These are phyloP conservation scores for Molossus molossus DNA, from an alignment of 2,797 vertebrate species.

Conservation along the genomic window DNA sequence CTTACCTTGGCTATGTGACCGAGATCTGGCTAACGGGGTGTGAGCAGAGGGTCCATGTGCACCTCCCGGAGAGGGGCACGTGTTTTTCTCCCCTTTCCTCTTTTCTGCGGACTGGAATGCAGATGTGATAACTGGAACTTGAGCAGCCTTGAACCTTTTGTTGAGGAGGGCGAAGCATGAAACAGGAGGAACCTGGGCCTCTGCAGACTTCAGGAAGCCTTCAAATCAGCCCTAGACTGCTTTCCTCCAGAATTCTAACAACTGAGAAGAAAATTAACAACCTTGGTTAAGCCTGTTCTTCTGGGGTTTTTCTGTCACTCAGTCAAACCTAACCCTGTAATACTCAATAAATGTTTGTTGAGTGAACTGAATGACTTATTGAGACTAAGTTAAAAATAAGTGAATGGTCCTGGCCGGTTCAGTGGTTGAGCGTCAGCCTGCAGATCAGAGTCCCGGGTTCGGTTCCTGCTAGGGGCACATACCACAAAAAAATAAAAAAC, in stretches of 20 bases:
- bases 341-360: background rate
- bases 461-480: background rate
- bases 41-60: background rate
- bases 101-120: background rate
- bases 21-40: background rate
- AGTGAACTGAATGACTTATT: background rate
- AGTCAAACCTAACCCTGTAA: background rate
- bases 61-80: background rate
- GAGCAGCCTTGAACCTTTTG: background rate
- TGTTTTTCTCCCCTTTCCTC: background rate
- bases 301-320: background rate
- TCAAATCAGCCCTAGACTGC: background rate
- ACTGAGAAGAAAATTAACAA: constrained; percentile 2
- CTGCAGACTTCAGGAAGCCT: background rate
- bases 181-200: background rate
- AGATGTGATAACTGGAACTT: background rate
- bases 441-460: background rate
- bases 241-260: background rate
- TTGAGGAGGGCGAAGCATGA: background rate
- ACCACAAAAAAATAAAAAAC: too few relatives aligned
- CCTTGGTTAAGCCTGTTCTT: background rate
- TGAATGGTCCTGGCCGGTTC: background rate
- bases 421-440: background rate
- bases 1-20: background rate
- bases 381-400: background rate